These are phyloP conservation scores for Drosophila baimaii DNA, from an alignment of 1,140 invertebrate species.

Conservation along the genomic window DNA sequence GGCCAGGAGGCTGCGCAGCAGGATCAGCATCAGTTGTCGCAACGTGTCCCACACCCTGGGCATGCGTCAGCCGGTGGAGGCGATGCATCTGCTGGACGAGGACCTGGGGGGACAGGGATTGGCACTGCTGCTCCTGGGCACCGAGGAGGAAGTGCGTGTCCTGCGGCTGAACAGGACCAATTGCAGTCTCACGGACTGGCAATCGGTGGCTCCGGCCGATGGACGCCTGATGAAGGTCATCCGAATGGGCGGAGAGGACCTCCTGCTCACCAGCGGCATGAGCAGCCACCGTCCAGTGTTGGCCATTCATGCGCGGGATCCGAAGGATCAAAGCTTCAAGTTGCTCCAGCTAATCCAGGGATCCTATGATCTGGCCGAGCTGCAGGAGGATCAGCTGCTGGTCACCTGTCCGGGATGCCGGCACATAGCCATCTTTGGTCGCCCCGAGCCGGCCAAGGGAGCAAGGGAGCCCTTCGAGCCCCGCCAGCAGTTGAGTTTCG, in stretches of 20 bases:
- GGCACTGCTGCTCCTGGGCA: constrained; percentile 51
- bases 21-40: constrained; percentile 57
- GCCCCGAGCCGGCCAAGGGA: not conserved
- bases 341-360: constrained; percentile 62
- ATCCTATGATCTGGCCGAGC: constrained; percentile 68
- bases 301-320: constrained; percentile 41
- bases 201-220: constrained; percentile 51
- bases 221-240: constrained; percentile 56
- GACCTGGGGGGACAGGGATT: not conserved
- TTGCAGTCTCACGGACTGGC: constrained; percentile 71
- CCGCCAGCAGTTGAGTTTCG: constrained; percentile 56
- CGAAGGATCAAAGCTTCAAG: constrained; percentile 32
- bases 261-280: constrained; percentile 44
- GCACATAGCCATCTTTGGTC: constrained; percentile 54
- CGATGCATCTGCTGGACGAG: constrained; percentile 20
- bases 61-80: constrained; percentile 59
- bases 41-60: constrained; percentile 47
- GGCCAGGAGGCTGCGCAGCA: constrained; percentile 45
- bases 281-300: constrained; percentile 46
- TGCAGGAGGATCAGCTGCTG: constrained; percentile 54
- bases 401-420: constrained; percentile 61
- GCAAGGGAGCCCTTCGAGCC: constrained; percentile 38
- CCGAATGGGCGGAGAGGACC: not conserved
- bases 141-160: constrained; percentile 68
- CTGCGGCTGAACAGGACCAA: constrained; percentile 42